A percentile compares a stretch with the other conserved stretches of the same genome.
These are phyloP conservation scores for Hirtodrosophila confusa DNA, from an alignment of 2,888 invertebrate species.

Conservation along the genomic window DNA sequence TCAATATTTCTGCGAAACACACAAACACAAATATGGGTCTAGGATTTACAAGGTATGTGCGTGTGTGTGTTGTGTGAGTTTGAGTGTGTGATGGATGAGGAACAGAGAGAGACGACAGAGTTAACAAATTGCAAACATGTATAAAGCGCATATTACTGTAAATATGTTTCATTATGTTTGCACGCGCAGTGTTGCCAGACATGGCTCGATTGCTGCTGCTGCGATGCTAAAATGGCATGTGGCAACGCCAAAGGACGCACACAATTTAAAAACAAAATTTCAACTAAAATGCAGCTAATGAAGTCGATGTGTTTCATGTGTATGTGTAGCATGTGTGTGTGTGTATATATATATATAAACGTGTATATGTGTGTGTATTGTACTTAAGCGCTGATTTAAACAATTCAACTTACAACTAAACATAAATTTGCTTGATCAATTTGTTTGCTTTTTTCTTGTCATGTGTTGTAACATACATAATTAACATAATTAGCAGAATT, in stretches of 20 bases:
- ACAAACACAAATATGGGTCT: slow-evolving; percentile 4
- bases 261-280: slow-evolving; percentile 39
- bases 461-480: slow-evolving; percentile 17
- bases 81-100: slow-evolving; percentile 17
- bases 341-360: background rate
- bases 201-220: background rate
- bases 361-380: background rate
- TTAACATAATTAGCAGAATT: slow-evolving; percentile 25
- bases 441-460: slow-evolving; percentile 35
- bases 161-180: slow-evolving; percentile 11
- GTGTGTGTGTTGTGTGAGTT: background rate
- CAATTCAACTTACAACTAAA: slow-evolving; percentile 45
- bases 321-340: slow-evolving; percentile 27
- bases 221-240: slow-evolving; percentile 3
- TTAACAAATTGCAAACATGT: slow-evolving; percentile 10
- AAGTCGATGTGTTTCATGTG: slow-evolving; percentile 16
- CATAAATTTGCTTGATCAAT: slow-evolving; percentile 15
- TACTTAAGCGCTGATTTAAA: slow-evolving; percentile 41
- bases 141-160: slow-evolving; percentile 6
- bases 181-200: slow-evolving; percentile 10
- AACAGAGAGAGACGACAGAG: slow-evolving; percentile 14
- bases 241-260: slow-evolving; percentile 18
- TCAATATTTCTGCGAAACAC: slow-evolving; percentile 36
- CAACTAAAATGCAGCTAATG: slow-evolving; percentile 58
- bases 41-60: background rate